Base-by-base conservation (phyloP, 2,797 vertebrate species). In the Basileuterus tristriatus region DNA sequence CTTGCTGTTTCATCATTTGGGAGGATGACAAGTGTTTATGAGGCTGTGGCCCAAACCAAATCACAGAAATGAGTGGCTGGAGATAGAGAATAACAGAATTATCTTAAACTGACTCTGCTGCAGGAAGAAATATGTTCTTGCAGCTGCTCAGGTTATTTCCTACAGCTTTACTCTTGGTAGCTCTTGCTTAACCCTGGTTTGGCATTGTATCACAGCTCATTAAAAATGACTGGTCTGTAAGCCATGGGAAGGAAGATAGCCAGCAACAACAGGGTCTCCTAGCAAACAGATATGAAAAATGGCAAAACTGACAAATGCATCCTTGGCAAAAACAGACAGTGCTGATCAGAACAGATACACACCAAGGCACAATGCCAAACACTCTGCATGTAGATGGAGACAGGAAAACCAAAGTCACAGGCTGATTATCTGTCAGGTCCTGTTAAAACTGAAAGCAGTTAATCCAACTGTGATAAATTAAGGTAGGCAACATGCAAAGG, bases 261-360 rank as follows among this genome's bases (percentile, higher is more conserved):
- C 79, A 83, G 34, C 29, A 95, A 75, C 39, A 81, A 89, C 34
- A 89, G 63, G 56, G 59, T 86, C 87, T 91, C 72, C 30, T 36
- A 67, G 63, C 59, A 87, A 91, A 79, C 69, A 91, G 89, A 90
- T 43, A 94, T 5, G 44, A 86, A 76, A 90, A 91, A 75, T 50
- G 68, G 63, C 47, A 90, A 63, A 94, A 76, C 19, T 82, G 85
- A 96, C 67, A 92, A 90, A 94, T 15, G 58, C 0, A 0, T 72
- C 67, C 80, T 67, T 94, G 83, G 85, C 63, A 87, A 91, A 89
- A 87, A 29, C 77, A 91, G 79, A 88, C 77, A 91, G 36, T 34
- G 85, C 74, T 87, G 77, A 94, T 72, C 29, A 23, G 52, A 93
- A 74, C 60, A 93, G 52, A 93, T 70, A 79, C 20, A 85, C 71